phyloP scores from a whole-genome alignment of 2,113 vertebrate genomes.

The Tachycineta bicolor region DNA sequence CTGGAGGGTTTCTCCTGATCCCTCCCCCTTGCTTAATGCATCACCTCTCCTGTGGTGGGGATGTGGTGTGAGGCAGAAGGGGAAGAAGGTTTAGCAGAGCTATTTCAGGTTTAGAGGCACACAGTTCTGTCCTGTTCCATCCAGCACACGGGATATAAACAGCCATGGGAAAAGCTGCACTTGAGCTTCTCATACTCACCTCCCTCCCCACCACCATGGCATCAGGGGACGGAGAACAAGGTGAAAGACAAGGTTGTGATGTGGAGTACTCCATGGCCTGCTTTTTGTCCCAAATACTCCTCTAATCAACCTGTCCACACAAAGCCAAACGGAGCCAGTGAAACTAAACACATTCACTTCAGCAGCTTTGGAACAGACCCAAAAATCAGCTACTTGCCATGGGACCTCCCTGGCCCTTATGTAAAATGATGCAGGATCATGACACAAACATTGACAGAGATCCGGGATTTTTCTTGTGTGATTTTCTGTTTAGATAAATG shows the following conservation, averaged over 20 bases:
- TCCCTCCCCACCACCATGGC: background rate
- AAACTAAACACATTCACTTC: background rate
- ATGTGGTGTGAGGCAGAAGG: constrained; percentile 49
- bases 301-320: background rate
- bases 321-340: background rate
- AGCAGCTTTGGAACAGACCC: background rate
- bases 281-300: background rate
- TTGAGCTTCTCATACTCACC: background rate
- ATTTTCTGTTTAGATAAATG: background rate
- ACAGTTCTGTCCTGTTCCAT: background rate
- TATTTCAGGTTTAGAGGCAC: constrained; percentile 34
- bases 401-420: background rate
- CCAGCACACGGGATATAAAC: background rate
- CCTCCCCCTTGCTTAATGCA: constrained; percentile 48
- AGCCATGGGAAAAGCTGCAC: background rate
- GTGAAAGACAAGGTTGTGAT: background rate
- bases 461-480: background rate
- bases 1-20: constrained; percentile 14
- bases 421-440: background rate
- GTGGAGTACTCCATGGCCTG: background rate
- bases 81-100: constrained; percentile 46
- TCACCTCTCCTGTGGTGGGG: constrained; percentile 47
- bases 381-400: background rate
- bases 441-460: background rate
- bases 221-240: background rate